Evolutionary conservation across 1,140 invertebrate genomes (phyloP).

Genomic region (Formica selysi): DNA sequence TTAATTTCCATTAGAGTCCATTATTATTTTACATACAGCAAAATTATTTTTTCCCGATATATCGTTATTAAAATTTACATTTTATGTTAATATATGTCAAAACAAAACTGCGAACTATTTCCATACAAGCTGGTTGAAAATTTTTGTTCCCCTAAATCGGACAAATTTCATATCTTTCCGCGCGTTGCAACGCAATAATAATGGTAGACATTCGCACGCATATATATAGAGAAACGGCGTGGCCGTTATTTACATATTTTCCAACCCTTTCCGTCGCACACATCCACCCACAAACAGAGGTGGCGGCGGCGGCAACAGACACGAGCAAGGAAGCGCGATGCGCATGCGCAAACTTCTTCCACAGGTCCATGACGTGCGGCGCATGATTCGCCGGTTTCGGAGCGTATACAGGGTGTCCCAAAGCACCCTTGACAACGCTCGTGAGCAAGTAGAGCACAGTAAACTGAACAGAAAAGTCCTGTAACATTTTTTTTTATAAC

Average conservation of each 20-base stretch:
- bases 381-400: constrained; percentile 71
- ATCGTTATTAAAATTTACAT: too few relatives aligned
- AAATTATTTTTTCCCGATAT: neutral
- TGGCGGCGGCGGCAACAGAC: neutral
- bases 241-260: constrained; percentile 67
- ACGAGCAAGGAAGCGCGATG: constrained; percentile 49
- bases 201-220: neutral
- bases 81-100: too few relatives aligned
- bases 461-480: too few relatives aligned
- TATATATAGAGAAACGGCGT: neutral
- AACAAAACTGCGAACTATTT: too few relatives aligned
- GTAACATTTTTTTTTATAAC: too few relatives aligned
- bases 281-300: constrained; percentile 45
- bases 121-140: neutral
- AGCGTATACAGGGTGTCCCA: too few relatives aligned
- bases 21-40: neutral
- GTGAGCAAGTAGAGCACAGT: too few relatives aligned
- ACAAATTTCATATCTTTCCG: neutral
- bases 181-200: neutral
- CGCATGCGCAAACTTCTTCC: constrained; percentile 69
- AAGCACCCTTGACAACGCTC: too few relatives aligned
- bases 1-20: too few relatives aligned
- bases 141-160: neutral
- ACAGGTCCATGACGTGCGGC: constrained; percentile 63
- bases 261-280: constrained; percentile 62